Percentiles rank a stretch among this genome's conserved stretches.
These are phyloP conservation scores for Acanthurus lineatus DNA, from an alignment of 2,797 vertebrate species.

Conservation along the genomic window DNA sequence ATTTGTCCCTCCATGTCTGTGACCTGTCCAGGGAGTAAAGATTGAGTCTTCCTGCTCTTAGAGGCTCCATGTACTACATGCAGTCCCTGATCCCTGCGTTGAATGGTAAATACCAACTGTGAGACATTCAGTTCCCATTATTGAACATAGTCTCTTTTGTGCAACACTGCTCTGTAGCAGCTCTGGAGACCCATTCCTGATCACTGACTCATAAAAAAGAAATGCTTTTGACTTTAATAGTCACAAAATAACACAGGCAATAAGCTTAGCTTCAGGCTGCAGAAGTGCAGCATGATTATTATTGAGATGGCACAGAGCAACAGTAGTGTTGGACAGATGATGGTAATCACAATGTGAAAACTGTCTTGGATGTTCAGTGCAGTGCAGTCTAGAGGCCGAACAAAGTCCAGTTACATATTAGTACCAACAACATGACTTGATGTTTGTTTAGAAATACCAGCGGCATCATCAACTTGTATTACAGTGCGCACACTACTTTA, in stretches of 20 bases:
- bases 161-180: conserved; percentile 26
- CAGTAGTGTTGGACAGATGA: conserved; percentile 41
- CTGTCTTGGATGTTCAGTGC: neutral
- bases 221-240: conserved; percentile 67
- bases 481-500: conserved; percentile 52
- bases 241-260: conserved; percentile 52
- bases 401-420: conserved; percentile 20
- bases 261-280: conserved; percentile 57
- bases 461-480: conserved; percentile 19
- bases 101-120: conserved; percentile 38
- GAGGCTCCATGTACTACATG: conserved; percentile 15
- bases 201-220: conserved; percentile 71
- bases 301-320: conserved; percentile 60
- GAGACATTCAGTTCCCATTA: conserved; percentile 53
- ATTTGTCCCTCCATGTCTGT: neutral
- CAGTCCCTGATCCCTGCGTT: neutral
- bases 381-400: neutral
- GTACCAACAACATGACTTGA: conserved; percentile 27
- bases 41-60: conserved; percentile 2
- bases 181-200: conserved; percentile 66
- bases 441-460: conserved; percentile 35
- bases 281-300: conserved; percentile 53
- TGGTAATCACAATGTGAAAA: conserved; percentile 41
- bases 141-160: conserved; percentile 42
- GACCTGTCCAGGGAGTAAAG: conserved; percentile 7